These are phyloP conservation scores for Colistium nudipinnis DNA, from an alignment of 2,113 vertebrate species.

Conservation along the genomic window DNA sequence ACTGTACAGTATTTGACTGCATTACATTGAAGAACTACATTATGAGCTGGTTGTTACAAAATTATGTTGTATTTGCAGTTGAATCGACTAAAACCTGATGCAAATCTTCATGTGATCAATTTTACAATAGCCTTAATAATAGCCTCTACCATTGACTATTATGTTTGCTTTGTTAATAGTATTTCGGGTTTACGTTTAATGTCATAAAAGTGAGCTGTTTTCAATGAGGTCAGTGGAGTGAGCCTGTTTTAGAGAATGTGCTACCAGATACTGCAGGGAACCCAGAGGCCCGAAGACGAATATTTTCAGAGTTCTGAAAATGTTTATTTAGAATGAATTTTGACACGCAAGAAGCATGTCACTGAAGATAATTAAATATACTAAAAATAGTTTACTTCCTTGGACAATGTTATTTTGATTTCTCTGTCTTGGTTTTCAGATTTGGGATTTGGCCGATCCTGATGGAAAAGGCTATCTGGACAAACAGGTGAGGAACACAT, in stretches of 20 bases:
- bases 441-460: slow-evolving; percentile 98
- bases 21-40: neutral
- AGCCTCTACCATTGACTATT: neutral
- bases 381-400: no score
- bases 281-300: no score
- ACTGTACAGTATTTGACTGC: neutral
- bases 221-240: neutral
- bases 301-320: no score
- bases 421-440: slow-evolving; percentile 81
- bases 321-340: no score
- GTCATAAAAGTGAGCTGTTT: neutral
- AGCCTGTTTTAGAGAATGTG: no score
- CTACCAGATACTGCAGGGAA: no score
- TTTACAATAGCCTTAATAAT: neutral
- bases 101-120: neutral
- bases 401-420: no score
- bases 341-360: no score
- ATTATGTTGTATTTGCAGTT: no score
- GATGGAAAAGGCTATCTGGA: slow-evolving; percentile 97
- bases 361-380: no score
- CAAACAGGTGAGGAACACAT: slow-evolving; percentile 87
- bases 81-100: no score
- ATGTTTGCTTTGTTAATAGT: neutral
- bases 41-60: neutral
- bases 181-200: neutral